Evolutionary conservation across 2,888 invertebrate genomes (phyloP), one percentile per base, ranked within the genome.

Genomic region (Habrosyne pyritoides): DNA sequence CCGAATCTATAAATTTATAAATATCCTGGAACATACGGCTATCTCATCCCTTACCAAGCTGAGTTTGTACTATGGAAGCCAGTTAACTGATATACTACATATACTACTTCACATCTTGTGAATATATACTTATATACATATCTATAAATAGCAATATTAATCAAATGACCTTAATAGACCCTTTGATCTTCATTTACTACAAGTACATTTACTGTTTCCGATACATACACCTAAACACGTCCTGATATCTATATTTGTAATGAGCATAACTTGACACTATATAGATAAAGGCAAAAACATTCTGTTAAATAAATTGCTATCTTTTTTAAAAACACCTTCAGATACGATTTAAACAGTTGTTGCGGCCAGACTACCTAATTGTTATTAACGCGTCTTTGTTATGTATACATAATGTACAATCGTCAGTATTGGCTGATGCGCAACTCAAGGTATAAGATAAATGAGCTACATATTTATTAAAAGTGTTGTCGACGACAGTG

Each of bases 391-490:
- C 67, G 66, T 64, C 64, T 64, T 60, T 63, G 60, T 55, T 56
- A 55, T 28, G 49, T 46, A 54, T 52, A 52, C 57, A 56, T 49
- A 59, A 57, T 61, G 61, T 61, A 60, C 60, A 58, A 49, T 57
- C 60, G 68, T 71, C 69, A 59, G 63, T 77, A 77, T 72, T 69
- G 73, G 61, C 42, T 74, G 75, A 81, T 79, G 79, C 76, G 85
- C 79, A 79, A 83, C 80, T 78, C 75, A 81, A 83, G 79, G 83
- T 85, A 81, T 74, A 80, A 84, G 86, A 89, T 89, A 88, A 88
- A 88, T 84, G 77, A 83, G 80, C 80, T 71, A 83, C 83, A 84
- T 83, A 83, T 85, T 86, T 87, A 87, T 81, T 86, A 87, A 87
- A 88, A 85, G 82, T 83, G 75, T 77, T 81, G 84, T 82, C 83